Conservation (phyloP, 2,888 invertebrate species). For the Archips crataeganus region DNA sequence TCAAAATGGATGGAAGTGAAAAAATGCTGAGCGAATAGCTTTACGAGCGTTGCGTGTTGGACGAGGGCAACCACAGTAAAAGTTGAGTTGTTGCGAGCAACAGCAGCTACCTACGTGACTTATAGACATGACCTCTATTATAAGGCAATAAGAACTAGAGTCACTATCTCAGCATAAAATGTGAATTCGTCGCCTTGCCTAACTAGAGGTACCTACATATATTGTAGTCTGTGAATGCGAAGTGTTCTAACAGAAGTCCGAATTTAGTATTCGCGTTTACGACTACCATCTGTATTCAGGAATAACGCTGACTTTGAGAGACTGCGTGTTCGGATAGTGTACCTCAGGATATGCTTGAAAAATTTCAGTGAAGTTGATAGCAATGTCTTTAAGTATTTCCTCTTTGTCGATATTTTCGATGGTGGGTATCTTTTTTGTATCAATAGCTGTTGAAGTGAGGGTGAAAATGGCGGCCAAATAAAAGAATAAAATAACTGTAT, state of each 20-base stretch:
- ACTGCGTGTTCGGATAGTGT: constrained; percentile 28
- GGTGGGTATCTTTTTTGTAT: too few species aligned
- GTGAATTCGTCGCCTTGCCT: constrained; percentile 13
- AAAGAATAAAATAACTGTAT: too few species aligned
- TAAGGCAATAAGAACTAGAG: constrained; percentile 20
- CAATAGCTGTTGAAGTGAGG: too few species aligned
- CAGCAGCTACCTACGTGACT: constrained; percentile 46
- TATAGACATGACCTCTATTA: constrained; percentile 14
- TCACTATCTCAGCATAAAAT: background rate
- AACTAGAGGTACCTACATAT: background rate
- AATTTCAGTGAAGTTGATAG: background rate
- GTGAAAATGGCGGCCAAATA: too few species aligned
- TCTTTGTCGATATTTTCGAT: background rate
- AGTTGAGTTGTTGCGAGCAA: constrained; percentile 49
- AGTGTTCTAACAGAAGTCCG: constrained; percentile 50
- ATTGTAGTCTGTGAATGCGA: constrained; percentile 32
- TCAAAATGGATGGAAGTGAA: constrained; percentile 52
- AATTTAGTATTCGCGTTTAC: constrained; percentile 54
- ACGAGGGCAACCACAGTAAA: constrained; percentile 50
- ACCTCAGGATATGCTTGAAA: background rate
- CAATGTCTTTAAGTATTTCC: background rate
- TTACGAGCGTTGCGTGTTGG: constrained; percentile 56
- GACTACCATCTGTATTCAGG: constrained; percentile 40
- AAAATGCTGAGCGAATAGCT: constrained; percentile 50
- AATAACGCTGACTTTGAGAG: constrained; percentile 28